Evolutionary conservation across 2,113 vertebrate genomes (phyloP).

Genomic region (Trematomus loennbergii): DNA sequence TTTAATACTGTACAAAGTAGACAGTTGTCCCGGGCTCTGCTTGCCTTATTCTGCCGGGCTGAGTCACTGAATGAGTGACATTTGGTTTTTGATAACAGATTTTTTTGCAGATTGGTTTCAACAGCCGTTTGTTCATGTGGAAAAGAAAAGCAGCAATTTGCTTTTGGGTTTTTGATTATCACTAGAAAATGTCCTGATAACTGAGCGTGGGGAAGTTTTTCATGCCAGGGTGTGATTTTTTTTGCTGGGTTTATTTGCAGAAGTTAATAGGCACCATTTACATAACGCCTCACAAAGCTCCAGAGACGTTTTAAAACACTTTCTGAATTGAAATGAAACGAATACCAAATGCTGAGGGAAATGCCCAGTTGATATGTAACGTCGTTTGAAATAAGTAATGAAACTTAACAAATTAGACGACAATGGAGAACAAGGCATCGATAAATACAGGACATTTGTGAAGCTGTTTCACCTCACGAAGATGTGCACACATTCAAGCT

Average conservation of each 20-base stretch:
- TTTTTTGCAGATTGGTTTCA: constrained; percentile 48
- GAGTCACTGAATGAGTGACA: constrained; percentile 56
- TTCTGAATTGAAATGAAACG: constrained; percentile 15
- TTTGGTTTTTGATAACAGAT: no score
- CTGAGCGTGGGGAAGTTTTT: constrained; percentile 8
- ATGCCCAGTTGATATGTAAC: constrained; percentile 23
- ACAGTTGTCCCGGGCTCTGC: constrained; percentile 6
- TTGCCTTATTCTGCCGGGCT: constrained; percentile 29
- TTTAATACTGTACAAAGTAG: neutral
- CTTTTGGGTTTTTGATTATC: constrained; percentile 11
- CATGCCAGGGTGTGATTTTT: constrained; percentile 12
- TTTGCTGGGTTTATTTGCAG: constrained; percentile 1
- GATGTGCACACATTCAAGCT: no score
- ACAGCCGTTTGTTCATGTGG: constrained; percentile 40
- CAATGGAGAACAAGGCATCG: neutral
- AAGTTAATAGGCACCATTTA: constrained; percentile 25
- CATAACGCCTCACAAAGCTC: neutral
- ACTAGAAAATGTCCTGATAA: neutral
- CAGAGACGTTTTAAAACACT: neutral
- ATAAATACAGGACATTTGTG: neutral
- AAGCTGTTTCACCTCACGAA: neutral
- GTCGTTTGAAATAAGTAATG: neutral
- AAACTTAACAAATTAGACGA: neutral
- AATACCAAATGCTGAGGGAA: neutral
- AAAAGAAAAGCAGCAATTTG: constrained; percentile 38